These are phyloP conservation scores for Pseudopodoces humilis DNA, from an alignment of 2,113 vertebrate species.

Conservation along the genomic window DNA sequence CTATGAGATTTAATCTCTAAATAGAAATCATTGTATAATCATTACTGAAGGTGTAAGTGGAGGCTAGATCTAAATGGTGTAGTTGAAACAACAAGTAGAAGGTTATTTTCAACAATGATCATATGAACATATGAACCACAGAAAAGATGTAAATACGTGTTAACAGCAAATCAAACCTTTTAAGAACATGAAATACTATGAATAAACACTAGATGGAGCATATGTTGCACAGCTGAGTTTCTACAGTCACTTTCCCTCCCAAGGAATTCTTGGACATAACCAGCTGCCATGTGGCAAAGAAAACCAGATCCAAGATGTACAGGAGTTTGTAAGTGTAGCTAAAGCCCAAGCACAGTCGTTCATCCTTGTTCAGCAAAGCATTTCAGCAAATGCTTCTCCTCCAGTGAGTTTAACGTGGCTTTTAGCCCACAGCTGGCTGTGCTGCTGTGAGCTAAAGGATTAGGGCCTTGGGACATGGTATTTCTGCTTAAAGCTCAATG, in stretches of 20 bases:
- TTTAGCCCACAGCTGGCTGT: not conserved
- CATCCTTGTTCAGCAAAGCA: not conserved
- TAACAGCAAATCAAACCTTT: not conserved
- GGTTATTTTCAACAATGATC: not conserved
- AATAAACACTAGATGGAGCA: constrained; percentile 65
- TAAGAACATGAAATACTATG: not conserved
- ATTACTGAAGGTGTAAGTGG: not conserved
- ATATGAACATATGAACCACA: not conserved
- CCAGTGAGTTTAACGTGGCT: not conserved
- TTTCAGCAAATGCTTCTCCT: not conserved
- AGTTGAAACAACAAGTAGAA: not conserved
- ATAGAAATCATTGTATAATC: not conserved
- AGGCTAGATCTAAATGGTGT: not conserved
- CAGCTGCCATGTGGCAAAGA: constrained; percentile 36
- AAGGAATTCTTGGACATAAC: not conserved
- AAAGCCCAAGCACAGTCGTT: not conserved
- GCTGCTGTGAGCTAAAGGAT: not conserved
- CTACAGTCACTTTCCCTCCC: not conserved
- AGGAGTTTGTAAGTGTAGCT: not conserved
- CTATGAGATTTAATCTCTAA: not conserved
- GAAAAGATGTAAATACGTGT: not conserved
- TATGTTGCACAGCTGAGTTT: not conserved
- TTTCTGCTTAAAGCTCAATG: not conserved
- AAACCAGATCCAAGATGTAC: not conserved
- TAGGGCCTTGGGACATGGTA: not conserved